Evolutionary conservation across 2,888 invertebrate species (phyloP), one percentile per base, ranked within the genome.

Genomic region (Cephus spinipes): DNA sequence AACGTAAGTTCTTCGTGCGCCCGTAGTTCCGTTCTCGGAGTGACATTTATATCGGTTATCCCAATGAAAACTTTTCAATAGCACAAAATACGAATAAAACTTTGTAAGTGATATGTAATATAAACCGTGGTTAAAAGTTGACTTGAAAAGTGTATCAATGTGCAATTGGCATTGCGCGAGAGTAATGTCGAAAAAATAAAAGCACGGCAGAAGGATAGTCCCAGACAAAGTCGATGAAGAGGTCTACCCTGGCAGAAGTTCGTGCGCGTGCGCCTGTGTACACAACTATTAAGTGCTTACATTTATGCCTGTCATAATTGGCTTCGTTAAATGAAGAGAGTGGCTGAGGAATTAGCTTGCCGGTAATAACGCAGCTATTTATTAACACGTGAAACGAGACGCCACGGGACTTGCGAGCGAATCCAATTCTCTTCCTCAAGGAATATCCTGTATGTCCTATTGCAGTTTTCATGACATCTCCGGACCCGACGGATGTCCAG

Each of bases 291-390:
- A 90, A 90, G 87, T 86, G 87, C 88, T 90, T 88, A 89, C 88
- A 89, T 90, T 90, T 89, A 90, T 89, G 89, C 84, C 88, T 88
- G 87, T 89, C 90, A 89, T 90, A 90, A 90, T 90, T 90, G 89
- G 88, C 90, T 90, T 88, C 89, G 90, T 90, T 89, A 90, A 90
- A 90, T 87, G 90, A 89, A 89, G 89, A 89, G 90, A 90, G 90
- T 89, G 88, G 87, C 86, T 83, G 88, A 89, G 88, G 87, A 90
- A 90, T 90, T 90, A 90, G 89, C 90, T 90, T 88, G 89, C 83
- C 83, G 87, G 90, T 89, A 90, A 90, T 90, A 90, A 90, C 88
- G 84, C 81, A 88, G 89, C 90, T 90, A 90, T 90, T 90, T 90
- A 90, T 90, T 90, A 90, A 90, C 90, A 90, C 90, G 86, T 88